These are phyloP conservation scores for Orthosia gothica DNA, from an alignment of 2,888 invertebrate genomes.

Conservation along the genomic window DNA sequence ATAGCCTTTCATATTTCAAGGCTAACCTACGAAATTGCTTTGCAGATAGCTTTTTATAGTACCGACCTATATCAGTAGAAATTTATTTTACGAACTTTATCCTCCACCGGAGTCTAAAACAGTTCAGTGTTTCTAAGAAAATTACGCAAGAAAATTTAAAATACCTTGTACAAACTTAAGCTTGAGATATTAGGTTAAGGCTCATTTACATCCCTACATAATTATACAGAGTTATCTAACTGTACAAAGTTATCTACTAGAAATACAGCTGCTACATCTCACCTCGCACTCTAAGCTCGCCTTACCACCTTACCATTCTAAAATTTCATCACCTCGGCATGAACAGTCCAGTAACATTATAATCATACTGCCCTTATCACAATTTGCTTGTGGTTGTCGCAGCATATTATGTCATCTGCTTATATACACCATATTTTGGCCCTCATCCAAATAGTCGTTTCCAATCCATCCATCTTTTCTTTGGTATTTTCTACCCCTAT, in stretches of 20 bases:
- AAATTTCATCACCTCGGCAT: not conserved
- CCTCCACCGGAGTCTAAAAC: no score
- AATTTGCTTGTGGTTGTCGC: no score
- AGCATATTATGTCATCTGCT: no score
- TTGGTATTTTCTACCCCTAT: no score
- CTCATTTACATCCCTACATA: not conserved
- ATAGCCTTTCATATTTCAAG: slow-evolving; percentile 26
- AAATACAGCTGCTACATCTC: not conserved
- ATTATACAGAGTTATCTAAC: no score
- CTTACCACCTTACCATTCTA: no score
- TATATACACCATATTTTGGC: no score
- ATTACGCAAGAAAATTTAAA: not conserved
- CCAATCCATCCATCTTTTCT: no score
- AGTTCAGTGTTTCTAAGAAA: not conserved
- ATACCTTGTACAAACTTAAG: not conserved
- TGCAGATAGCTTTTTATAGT: slow-evolving; percentile 8
- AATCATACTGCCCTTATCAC: no score
- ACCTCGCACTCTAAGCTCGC: no score
- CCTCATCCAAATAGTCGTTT: no score
- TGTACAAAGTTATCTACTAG: no score
- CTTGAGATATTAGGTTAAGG: not conserved
- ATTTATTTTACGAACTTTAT: not conserved
- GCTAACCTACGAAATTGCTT: slow-evolving; percentile 28
- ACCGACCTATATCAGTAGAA: not conserved
- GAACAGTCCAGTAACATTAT: not conserved